Evolutionary conservation across 2,888 invertebrate genomes (phyloP).

Genomic region (Neoascia interrupta): DNA sequence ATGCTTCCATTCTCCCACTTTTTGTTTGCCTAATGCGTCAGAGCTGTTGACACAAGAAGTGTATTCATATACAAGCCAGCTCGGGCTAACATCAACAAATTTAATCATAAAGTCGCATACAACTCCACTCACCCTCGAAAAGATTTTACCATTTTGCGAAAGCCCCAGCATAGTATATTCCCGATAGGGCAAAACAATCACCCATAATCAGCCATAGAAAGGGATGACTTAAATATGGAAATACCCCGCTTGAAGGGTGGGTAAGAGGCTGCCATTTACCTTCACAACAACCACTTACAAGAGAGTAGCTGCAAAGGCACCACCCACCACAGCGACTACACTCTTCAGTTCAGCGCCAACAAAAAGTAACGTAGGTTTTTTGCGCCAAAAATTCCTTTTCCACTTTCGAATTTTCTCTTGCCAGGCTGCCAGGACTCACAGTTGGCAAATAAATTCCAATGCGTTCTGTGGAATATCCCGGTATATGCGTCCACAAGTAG

Average conservation of each 20-base stretch:
- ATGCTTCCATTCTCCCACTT: not conserved
- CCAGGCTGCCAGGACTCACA: constrained; percentile 50
- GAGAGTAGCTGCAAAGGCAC: no score
- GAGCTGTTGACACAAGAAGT: constrained; percentile 12
- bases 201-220: constrained; percentile 21
- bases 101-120: constrained; percentile 7
- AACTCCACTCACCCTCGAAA: not conserved
- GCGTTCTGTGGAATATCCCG: constrained; percentile 6
- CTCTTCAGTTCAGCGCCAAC: no score
- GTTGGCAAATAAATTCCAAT: constrained; percentile 41
- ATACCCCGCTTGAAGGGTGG: constrained; percentile 14
- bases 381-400: constrained; percentile 61
- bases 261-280: constrained; percentile 40
- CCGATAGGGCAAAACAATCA: constrained; percentile 30
- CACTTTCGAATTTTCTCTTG: constrained; percentile 65
- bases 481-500: no score
- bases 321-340: no score
- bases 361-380: no score
- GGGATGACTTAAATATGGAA: constrained; percentile 11
- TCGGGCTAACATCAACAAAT: constrained; percentile 2
- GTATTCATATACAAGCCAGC: no score
- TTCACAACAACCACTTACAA: no score
- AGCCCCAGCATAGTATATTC: no score
- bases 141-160: no score
- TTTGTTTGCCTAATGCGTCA: constrained; percentile 7